A percentile compares a stretch with the other conserved stretches of the same genome.
Conservation (phyloP, 2,797 vertebrate genomes). For the Ctenopoma kingsleyae region DNA sequence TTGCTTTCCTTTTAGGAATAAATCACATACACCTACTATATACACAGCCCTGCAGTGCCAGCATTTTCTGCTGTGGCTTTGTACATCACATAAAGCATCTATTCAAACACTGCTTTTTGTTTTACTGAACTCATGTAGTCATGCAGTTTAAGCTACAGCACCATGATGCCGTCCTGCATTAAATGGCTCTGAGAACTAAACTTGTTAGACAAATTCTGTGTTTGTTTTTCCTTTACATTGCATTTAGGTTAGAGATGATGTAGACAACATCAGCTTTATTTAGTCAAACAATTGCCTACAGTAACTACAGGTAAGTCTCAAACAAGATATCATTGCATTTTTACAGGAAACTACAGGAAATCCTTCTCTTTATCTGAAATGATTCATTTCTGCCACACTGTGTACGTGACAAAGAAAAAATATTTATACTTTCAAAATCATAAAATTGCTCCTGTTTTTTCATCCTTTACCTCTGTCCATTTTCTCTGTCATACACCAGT, state of each 20-base stretch:
- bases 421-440: neutral
- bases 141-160: neutral
- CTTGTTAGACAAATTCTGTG: neutral
- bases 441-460: neutral
- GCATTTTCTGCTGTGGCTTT: neutral
- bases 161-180: neutral
- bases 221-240: neutral
- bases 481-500: slow-evolving; percentile 78
- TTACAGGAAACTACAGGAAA: too few species aligned
- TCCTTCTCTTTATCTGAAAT: neutral
- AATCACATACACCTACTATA: neutral
- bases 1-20: neutral
- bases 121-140: neutral
- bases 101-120: neutral
- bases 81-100: neutral
- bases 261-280: neutral
- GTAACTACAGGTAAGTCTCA: too few species aligned
- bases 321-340: too few species aligned
- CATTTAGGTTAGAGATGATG: too few species aligned
- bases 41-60: neutral
- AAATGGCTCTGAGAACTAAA: neutral
- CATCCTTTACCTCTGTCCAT: neutral
- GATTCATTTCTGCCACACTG: neutral
- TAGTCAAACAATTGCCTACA: too few species aligned
- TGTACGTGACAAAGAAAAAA: neutral